phyloP scores from a whole-genome alignment of 2,797 vertebrate species.

The Furcifer pardalis region DNA sequence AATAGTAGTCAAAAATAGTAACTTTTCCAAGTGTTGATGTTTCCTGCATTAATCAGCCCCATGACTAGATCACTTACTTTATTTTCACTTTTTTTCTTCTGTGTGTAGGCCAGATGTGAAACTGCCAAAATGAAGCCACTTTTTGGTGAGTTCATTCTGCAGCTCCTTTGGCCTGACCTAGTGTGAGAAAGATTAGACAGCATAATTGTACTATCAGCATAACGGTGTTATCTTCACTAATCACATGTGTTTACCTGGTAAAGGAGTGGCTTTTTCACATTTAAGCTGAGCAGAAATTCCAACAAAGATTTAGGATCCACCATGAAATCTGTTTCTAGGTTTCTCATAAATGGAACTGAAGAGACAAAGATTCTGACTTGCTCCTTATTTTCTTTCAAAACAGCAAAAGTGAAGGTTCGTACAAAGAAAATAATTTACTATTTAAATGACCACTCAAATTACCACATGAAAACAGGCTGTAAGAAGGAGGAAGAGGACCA shows the following conservation, averaged over 20 bases:
- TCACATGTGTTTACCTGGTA: neutral
- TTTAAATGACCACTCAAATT: neutral
- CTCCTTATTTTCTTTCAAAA: neutral
- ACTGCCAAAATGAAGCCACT: too few relatives aligned
- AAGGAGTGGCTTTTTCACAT: neutral
- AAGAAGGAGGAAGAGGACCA: neutral
- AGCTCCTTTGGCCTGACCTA: too few relatives aligned
- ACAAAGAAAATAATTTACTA: neutral
- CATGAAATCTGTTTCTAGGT: neutral
- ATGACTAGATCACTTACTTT: neutral
- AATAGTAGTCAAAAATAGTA: too few relatives aligned
- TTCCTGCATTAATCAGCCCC: too few relatives aligned
- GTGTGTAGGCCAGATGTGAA: too few relatives aligned
- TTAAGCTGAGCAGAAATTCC: neutral
- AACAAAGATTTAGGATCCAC: conserved; percentile 16
- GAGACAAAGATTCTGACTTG: neutral
- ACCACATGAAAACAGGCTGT: neutral
- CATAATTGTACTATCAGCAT: too few relatives aligned
- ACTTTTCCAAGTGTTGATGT: too few relatives aligned
- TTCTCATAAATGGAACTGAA: neutral
- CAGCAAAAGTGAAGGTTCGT: neutral
- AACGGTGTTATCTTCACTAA: too few relatives aligned
- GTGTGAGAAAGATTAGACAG: too few relatives aligned
- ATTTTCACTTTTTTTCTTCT: too few relatives aligned
- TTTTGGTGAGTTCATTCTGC: too few relatives aligned